Conservation (phyloP, 2,888 invertebrate genomes). For the Dinocampus coccinellae region DNA sequence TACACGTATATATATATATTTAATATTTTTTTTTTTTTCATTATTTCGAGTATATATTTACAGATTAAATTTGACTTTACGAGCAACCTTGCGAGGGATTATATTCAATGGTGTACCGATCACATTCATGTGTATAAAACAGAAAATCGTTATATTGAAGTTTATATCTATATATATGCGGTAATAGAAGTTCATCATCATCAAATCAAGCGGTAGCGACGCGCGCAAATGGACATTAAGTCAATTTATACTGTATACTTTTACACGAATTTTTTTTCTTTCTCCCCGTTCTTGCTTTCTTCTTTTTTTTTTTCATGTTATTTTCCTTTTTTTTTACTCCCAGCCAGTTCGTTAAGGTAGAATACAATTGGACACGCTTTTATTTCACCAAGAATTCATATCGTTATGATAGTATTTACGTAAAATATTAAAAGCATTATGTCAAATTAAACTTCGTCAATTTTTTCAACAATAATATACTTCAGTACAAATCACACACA, state of each 20-base stretch:
- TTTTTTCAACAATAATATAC: not conserved
- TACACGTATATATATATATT: not conserved
- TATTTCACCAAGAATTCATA: not conserved
- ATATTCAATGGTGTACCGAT: constrained; percentile 47
- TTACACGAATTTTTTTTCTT: constrained; percentile 47
- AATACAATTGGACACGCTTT: not conserved
- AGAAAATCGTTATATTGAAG: not conserved
- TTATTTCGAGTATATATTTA: constrained; percentile 13
- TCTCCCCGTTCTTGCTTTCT: no score
- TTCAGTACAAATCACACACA: no score
- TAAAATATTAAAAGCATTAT: constrained; percentile 1
- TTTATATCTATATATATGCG: not conserved
- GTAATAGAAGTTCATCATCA: constrained; percentile 64
- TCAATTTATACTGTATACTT: constrained; percentile 56
- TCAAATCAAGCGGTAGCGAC: constrained; percentile 53
- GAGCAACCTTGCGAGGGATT: constrained; percentile 59
- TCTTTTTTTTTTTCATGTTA: no score
- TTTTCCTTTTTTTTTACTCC: no score
- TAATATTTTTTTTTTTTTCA: constrained; percentile 41
- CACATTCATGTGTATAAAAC: constrained; percentile 26
- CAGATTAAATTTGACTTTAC: constrained; percentile 66
- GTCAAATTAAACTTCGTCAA: constrained; percentile 16
- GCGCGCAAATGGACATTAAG: constrained; percentile 53
- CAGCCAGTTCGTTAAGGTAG: constrained; percentile 45
- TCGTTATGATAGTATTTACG: constrained; percentile 7